A percentile compares a stretch with the other conserved stretches of the same genome.
These are phyloP conservation scores for Mechanitis mazaeus DNA, from an alignment of 2,888 invertebrate genomes.

Conservation along the genomic window DNA sequence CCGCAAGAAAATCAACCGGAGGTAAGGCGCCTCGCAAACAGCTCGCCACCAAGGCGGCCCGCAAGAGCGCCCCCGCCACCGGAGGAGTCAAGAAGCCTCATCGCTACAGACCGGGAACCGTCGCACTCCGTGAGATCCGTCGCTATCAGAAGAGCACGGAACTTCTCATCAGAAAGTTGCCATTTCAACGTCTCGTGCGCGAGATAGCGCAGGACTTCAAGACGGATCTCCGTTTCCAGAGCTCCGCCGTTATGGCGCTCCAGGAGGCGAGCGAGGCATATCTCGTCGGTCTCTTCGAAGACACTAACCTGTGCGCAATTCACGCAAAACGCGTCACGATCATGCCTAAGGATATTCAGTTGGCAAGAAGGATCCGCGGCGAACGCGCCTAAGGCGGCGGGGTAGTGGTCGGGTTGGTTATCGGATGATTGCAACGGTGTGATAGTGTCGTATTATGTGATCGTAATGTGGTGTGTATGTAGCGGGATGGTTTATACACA, in stretches of 20 bases:
- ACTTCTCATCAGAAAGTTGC: conserved; percentile 90
- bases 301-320: conserved; percentile 98
- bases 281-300: conserved; percentile 95
- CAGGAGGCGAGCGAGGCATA: conserved; percentile 94
- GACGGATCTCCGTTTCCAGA: conserved; percentile 94
- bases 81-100: conserved; percentile 85
- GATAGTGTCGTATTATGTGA: no score
- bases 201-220: conserved; percentile 98
- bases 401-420: no score
- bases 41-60: conserved; percentile 81
- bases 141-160: conserved; percentile 90
- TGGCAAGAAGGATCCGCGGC: conserved; percentile 96
- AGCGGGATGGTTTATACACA: no score
- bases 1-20: conserved; percentile 73
- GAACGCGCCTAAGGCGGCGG: conserved; percentile 86
- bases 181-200: conserved; percentile 92
- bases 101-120: conserved; percentile 81
- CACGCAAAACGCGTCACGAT: conserved; percentile 98
- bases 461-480: no score
- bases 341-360: conserved; percentile 98
- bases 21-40: conserved; percentile 82
- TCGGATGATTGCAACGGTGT: no score
- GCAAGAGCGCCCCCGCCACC: conserved; percentile 83
- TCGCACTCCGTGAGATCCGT: conserved; percentile 82
- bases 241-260: conserved; percentile 93